Base-by-base conservation (phyloP, 2,113 vertebrate species). In the Noctilio leporinus region DNA sequence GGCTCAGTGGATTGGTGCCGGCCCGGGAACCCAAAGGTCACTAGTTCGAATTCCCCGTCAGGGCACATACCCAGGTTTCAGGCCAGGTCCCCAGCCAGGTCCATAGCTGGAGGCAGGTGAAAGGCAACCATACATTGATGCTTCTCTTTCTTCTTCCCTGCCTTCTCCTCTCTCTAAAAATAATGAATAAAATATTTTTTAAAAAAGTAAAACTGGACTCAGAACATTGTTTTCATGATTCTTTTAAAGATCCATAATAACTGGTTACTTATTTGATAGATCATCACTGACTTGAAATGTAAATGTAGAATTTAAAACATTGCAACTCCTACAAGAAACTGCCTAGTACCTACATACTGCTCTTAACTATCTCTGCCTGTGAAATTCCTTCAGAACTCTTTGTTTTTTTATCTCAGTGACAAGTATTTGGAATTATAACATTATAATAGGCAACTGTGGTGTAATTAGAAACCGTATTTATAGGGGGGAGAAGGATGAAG, bases 171-270 rank as follows among this genome's bases (percentile, higher is more conserved):
- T n/a, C n/a, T n/a, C n/a, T n/a, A n/a, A n/a, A n/a, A n/a, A n/a
- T n/a, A n/a, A n/a, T n/a, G n/a, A n/a, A n/a, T 53, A 86, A 73
- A 91, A 86, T 40, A 72, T 28, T 83, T 76, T 83, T 77, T 62
- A 47, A 86, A 73, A 91, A 86, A 35, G 65, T 28, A 93, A 95
- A 70, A 33, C 57, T 53, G 15, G 17, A 80, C 80, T 57, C 49
- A 33, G 40, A 89, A 95, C 33, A 75, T 76, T 73, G 65, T 91
- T 82, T 96, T 95, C 28, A 89, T 40, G 59, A 51, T 93, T 67
- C 47, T 59, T 51, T 40, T 24, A 80, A 80, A 80, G 26, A 80
- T 40, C 53, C 15, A 80, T 80, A 57, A 57, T 57, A 80, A 57
- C 77, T 40, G 51, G 35, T 57, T 80, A 57, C 35, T 57, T 81